Evolutionary conservation across 2,888 invertebrate species (phyloP), one percentile per base, ranked within the genome.

Genomic region (Drosophila anomelani): DNA sequence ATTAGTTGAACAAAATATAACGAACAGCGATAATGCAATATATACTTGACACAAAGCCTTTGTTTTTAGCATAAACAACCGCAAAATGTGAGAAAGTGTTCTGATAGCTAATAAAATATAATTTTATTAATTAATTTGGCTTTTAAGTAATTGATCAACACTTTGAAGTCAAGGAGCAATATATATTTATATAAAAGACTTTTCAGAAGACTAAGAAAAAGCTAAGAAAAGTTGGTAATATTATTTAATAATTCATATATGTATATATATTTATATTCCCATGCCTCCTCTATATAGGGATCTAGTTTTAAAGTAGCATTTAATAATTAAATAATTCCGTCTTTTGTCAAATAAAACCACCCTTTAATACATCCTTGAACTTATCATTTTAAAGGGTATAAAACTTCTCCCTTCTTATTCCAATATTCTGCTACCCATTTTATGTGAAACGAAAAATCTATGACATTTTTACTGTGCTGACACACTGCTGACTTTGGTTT

Each of bases 1-100:
- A 87, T 89, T 79, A 81, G 77, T 81, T 79, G 73, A 87, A 87
- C 73, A 81, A 69, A 89, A 62, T 71, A 89, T 76, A 89, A 79
- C 29, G 60, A 41, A 70, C 26, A 64, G 61, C 69, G 76, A 79
- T 79, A 79, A 79, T 73, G 55, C 80, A 76, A 81, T 85, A 89
- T 85, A 85, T 89, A 85, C 62, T 77, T 77, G 75, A 84, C 73
- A 76, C 72, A 67, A 53, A 59, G 51, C 57, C 34, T 34, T 57
- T 13, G 36, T 51, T 39, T 39, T 47, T 6, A 17, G 41, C n/a
- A 61, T 81, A 83, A 84, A 89, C 85, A 89, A 72, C 38, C 1
- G 1, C 57, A 34, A 46, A 49, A 17, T 32, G 17, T 60, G 60
- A 12, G 41, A 47, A 47, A 29, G 38, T 58, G 5, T 15, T 15